Evolutionary conservation across 2,797 vertebrate species (phyloP).

Genomic region (Semotilus atromaculatus): DNA sequence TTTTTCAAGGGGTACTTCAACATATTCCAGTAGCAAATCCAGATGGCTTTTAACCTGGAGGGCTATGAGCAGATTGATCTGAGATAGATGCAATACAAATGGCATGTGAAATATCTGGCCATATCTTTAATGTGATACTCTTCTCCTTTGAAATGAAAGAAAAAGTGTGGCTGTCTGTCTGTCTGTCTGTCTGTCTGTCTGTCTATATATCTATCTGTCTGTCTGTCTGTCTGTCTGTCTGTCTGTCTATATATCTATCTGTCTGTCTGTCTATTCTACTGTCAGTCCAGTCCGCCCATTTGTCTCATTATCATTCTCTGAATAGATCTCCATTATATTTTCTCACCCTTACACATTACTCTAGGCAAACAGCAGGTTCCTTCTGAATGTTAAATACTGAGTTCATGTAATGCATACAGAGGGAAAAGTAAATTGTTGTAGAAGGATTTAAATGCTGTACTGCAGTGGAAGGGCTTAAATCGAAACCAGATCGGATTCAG

Average conservation of each 20-base stretch:
- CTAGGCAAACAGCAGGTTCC: conserved; percentile 32
- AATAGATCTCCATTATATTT: conserved; percentile 33
- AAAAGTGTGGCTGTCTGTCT: conserved; percentile 14
- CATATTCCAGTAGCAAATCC: conserved; percentile 62
- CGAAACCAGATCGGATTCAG: conserved; percentile 22
- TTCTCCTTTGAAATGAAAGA: conserved; percentile 58
- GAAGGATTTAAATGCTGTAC: not conserved
- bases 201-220: conserved; percentile 1
- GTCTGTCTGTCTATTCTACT: not conserved
- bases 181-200: not conserved
- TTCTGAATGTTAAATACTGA: conserved; percentile 40
- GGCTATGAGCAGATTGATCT: conserved; percentile 78
- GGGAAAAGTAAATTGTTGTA: not conserved
- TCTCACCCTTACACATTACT: conserved; percentile 25
- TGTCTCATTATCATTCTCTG: conserved; percentile 26
- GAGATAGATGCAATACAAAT: conserved; percentile 82
- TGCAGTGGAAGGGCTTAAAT: not conserved
- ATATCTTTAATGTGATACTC: conserved; percentile 79
- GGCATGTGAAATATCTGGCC: conserved; percentile 79
- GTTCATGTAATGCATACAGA: conserved; percentile 21
- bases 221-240: not conserved
- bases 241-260: not conserved
- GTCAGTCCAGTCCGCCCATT: not conserved
- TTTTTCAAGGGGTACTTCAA: conserved; percentile 59
- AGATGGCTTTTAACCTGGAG: conserved; percentile 72